Conservation (phyloP, 1,140 invertebrate species). For the Gryon sp. region DNA sequence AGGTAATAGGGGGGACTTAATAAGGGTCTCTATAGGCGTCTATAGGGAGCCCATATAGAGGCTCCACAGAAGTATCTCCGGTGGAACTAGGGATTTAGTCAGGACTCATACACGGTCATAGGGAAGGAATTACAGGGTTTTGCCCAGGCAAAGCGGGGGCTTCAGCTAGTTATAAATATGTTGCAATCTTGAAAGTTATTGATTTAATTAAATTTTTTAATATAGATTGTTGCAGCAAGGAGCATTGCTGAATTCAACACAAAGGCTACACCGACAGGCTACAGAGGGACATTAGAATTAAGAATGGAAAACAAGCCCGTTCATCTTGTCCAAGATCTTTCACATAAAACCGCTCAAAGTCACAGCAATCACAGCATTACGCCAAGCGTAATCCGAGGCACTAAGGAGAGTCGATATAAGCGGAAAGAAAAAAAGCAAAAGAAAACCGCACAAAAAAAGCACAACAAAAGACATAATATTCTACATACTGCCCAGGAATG, state of each 20-base stretch:
- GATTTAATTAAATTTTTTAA: slow-evolving; percentile 15
- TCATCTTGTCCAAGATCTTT: neutral
- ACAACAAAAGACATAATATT: slow-evolving; percentile 12
- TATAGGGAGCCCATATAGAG: no score
- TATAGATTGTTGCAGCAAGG: slow-evolving; percentile 18
- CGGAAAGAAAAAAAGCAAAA: slow-evolving; percentile 21
- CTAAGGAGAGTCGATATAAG: slow-evolving; percentile 7
- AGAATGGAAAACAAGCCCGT: slow-evolving; percentile 2
- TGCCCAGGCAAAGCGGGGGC: no score
- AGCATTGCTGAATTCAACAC: slow-evolving; percentile 21
- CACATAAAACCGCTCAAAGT: slow-evolving; percentile 6
- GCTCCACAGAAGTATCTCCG: no score
- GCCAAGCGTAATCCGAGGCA: neutral
- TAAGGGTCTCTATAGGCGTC: no score
- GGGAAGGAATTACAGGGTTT: no score
- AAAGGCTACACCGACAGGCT: slow-evolving; percentile 17
- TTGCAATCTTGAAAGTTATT: slow-evolving; percentile 10
- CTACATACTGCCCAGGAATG: slow-evolving; percentile 10
- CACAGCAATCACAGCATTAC: slow-evolving; percentile 2
- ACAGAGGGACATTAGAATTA: slow-evolving; percentile 5
- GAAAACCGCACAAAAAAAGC: slow-evolving; percentile 22
- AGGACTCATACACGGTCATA: no score
- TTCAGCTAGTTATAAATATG: no score
- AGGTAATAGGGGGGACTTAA: no score
- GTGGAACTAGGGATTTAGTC: no score